Evolutionary conservation across 2,113 vertebrate genomes (phyloP).

Genomic region (Mirza zaza): DNA sequence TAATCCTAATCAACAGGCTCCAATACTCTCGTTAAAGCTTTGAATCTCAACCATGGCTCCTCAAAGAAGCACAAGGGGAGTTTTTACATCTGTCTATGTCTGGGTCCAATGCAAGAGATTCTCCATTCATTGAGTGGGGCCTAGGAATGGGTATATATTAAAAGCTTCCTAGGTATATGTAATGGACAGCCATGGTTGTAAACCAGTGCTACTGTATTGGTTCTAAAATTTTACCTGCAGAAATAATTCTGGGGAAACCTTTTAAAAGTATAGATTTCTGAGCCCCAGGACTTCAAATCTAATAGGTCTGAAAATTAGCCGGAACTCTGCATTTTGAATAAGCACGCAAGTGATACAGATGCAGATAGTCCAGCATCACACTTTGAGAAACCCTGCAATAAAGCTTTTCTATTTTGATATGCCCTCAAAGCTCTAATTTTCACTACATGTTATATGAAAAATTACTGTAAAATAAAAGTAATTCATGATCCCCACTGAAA

Average conservation of each 20-base stretch:
- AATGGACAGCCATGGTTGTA: neutral
- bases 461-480: slow-evolving; percentile 41
- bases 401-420: neutral
- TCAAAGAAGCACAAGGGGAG: neutral
- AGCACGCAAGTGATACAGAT: neutral
- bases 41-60: neutral
- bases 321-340: neutral
- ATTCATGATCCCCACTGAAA: neutral
- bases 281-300: neutral
- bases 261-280: slow-evolving; percentile 14
- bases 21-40: neutral
- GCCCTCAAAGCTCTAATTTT: neutral
- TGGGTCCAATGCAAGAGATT: neutral
- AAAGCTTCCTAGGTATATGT: neutral
- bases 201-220: neutral
- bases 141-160: neutral
- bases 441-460: neutral
- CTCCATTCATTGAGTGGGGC: neutral
- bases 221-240: neutral
- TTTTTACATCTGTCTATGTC: neutral
- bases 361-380: neutral
- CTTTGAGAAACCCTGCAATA: neutral
- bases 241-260: neutral
- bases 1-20: neutral
- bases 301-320: neutral